Evolutionary conservation across 1,140 invertebrate genomes (phyloP), one percentile per base, ranked within the genome.

Genomic region (Trichonephila inaurata): DNA sequence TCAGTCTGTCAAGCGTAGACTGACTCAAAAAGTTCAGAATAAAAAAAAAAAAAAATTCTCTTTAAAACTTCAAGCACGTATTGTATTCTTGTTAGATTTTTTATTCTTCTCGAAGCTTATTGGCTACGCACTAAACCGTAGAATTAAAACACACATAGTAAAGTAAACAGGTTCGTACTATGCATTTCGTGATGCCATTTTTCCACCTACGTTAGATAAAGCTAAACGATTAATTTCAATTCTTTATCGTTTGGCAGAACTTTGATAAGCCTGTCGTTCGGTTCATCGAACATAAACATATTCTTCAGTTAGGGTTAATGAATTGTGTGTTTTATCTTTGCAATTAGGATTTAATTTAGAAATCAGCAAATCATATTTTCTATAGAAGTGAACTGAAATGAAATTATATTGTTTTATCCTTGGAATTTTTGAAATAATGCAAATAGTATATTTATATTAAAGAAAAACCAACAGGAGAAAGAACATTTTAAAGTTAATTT

Each of bases 41-140:
- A n/a, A 83, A 62, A 83, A 16, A 83, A 83, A 85, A 12, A 58
- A 61, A 62, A 86, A n/a, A 87, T 2, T 61, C n/a, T 61, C 62
- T 87, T 87, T 87, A 28, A 28, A 33, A 87, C 24, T 60, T 61
- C 18, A 64, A 87, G 61, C 85, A 87, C 85, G 85, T 87, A 64
- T 61, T 60, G n/a, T 58, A 33, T 64, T 87, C 44, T 62, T 83
- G 40, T 83, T 51, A 51, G 51, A 51, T 51, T 51, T 51, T 51
- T 51, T 51, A 44, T 85, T 33, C n/a, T n/a, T 28, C 24, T n/a
- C 16, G 28, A 87, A 87, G 85, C 85, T 87, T 87, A 87, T 87
- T 87, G 85, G 85, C 14, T 62, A 87, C 58, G 60, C 85, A 62
- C 18, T 87, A 12, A 28, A 62, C 58, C 85, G 28, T 33, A 87